Percentiles rank a stretch among this genome's conserved stretches.
phyloP scores from a whole-genome alignment of 2,888 invertebrate genomes.

The Cremastinae sp. region DNA sequence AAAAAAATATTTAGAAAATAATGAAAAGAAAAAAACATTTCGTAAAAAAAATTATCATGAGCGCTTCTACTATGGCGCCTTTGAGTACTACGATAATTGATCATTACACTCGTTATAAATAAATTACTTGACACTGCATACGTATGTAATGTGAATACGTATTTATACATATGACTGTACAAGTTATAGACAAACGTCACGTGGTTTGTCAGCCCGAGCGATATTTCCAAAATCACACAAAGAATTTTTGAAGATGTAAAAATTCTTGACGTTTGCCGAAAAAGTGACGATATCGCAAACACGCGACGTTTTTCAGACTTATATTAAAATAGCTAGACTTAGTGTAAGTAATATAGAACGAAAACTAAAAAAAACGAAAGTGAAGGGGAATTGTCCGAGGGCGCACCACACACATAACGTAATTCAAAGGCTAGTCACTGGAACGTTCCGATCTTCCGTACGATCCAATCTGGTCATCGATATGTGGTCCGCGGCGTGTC shows the following conservation, averaged over 20 bases:
- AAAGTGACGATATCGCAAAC: slow-evolving; percentile 12
- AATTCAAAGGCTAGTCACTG: slow-evolving; percentile 73
- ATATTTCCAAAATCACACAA: slow-evolving; percentile 40
- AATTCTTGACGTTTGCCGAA: neutral
- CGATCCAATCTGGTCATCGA: slow-evolving; percentile 73
- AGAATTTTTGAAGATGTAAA: too few species aligned
- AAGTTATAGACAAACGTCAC: slow-evolving; percentile 41
- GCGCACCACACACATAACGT: slow-evolving; percentile 74
- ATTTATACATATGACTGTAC: slow-evolving; percentile 45
- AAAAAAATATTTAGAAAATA: neutral
- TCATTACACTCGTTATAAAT: slow-evolving; percentile 39
- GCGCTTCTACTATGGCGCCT: slow-evolving; percentile 26
- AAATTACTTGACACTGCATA: slow-evolving; percentile 32
- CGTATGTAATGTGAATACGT: neutral
- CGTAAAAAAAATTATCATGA: slow-evolving; percentile 21
- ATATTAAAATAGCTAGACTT: slow-evolving; percentile 20
- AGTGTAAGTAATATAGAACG: slow-evolving; percentile 20
- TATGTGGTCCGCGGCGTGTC: slow-evolving; percentile 76
- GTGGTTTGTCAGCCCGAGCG: neutral
- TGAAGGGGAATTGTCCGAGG: slow-evolving; percentile 70
- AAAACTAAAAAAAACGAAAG: slow-evolving; percentile 15
- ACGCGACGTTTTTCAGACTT: neutral
- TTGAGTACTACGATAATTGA: slow-evolving; percentile 29
- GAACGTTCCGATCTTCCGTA: slow-evolving; percentile 69
- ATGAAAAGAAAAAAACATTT: neutral